Evolutionary conservation across 2,797 vertebrate genomes (phyloP).

Genomic region (Geotrypetes seraphini): DNA sequence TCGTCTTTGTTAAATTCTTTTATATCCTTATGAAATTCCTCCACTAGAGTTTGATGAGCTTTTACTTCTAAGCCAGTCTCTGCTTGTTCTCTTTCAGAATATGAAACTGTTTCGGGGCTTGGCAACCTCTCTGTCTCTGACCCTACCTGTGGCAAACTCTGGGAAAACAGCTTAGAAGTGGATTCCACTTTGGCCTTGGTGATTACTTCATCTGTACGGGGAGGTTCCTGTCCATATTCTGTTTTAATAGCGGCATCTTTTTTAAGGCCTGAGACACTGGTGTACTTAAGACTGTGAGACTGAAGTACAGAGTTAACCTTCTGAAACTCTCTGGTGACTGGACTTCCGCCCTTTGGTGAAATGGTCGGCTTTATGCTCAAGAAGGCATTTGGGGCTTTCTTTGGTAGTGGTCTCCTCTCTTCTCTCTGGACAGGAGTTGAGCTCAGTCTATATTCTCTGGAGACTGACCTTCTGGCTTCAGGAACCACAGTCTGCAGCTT

Average conservation of each 20-base stretch:
- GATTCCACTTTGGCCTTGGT: background rate
- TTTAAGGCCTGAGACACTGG: background rate
- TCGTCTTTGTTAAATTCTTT: background rate
- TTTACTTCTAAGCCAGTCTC: background rate
- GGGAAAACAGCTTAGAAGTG: conserved; percentile 1
- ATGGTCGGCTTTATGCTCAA: conserved; percentile 5
- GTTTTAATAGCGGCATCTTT: background rate
- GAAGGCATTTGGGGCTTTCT: background rate
- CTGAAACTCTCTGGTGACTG: conserved; percentile 19
- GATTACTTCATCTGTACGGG: background rate
- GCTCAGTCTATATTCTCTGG: background rate
- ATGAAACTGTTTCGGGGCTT: background rate
- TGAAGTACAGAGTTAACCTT: conserved; percentile 15
- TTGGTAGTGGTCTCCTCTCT: background rate
- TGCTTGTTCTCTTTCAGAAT: background rate
- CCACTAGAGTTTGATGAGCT: background rate
- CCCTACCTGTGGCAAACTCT: background rate
- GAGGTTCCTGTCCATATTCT: background rate
- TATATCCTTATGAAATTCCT: background rate
- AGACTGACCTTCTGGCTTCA: background rate
- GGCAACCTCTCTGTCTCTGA: background rate
- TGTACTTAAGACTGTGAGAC: conserved; percentile 1
- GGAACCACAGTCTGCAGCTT: background rate
- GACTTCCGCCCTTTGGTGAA: background rate
- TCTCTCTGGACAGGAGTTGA: background rate